Conservation (phyloP, 1,140 invertebrate genomes). For the Heliconius melpomene region DNA sequence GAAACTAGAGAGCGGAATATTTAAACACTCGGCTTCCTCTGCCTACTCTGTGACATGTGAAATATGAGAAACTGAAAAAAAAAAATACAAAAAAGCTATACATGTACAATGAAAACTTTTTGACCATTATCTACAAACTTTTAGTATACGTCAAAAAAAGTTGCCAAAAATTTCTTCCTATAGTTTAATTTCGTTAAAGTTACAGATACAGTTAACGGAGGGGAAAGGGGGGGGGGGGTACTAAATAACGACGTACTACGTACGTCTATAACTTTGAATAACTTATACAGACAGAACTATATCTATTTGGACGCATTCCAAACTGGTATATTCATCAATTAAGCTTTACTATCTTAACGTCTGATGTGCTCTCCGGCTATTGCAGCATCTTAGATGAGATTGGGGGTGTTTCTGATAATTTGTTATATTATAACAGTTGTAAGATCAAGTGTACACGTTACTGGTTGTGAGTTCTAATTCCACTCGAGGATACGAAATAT, state of each 20-base stretch:
- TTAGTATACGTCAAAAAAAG: not conserved
- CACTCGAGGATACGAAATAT: too few species aligned
- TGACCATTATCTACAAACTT: not conserved
- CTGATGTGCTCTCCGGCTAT: not conserved
- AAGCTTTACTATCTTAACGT: constrained; percentile 32
- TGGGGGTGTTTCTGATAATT: not conserved
- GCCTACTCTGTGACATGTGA: too few species aligned
- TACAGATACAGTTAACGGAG: not conserved
- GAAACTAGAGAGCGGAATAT: too few species aligned
- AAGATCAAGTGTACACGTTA: too few species aligned
- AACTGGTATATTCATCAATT: constrained; percentile 38
- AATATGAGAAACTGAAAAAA: not conserved
- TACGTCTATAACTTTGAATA: constrained; percentile 25
- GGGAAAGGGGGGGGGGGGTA: not conserved
- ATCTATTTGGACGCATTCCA: constrained; percentile 39
- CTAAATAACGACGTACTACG: too few species aligned
- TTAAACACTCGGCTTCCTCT: too few species aligned
- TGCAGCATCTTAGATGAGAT: constrained; percentile 1
- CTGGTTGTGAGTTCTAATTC: too few species aligned
- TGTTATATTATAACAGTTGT: not conserved
- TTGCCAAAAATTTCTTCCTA: not conserved
- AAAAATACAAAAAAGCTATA: not conserved
- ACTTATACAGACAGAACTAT: constrained; percentile 36
- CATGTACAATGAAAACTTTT: not conserved
- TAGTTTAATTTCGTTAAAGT: constrained; percentile 10